Evolutionary conservation across 2,888 invertebrate species (phyloP), one percentile per base, ranked within the genome.

Genomic region (Heteropelma amictum): DNA sequence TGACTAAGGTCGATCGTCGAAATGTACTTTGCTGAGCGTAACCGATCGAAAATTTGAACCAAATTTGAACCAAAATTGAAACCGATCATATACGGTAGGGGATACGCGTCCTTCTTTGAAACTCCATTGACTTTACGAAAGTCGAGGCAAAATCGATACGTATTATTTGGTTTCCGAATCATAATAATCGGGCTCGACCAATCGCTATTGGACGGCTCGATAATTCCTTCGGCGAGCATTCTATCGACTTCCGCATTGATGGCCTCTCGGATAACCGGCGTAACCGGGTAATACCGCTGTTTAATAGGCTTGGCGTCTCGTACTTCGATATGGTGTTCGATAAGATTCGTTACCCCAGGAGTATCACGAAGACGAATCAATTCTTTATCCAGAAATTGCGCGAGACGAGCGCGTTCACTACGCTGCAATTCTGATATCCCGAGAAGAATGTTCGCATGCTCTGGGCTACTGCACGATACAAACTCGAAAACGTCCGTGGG

Each of bases 81-180:
- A 7, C 19, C 19, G 1, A 33, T 72, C 10, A 79, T 78, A 0
- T 72, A 45, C 8, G 77, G 80, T 0, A 81, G 45, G 0, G 76
- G 80, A 14, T 79, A 73, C 1, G 78, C 79, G 12, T 80, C 77
- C 21, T 68, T 67, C 21, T 53, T 49, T 0, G 65, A 40, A 23
- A 73, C 67, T 7, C 23, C 12, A 30, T 79, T 78, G 0, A 78
- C 69, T n/a, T 77, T 49, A 0, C 77, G 47, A 21, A 78, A 78
- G 14, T 80, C 79, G 1, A 80, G 21, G 19, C 77, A 77, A 17
- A 78, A 73, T 7, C 72, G 35, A 21, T 72, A 72, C 1, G 56
- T 61, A 1, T 40, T 38, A 21, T 72, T 77, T 1, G 72, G 70
- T 21, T 79, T 79, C 12, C 45, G 56, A 0, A 76, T 60, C 33